Conservation (phyloP, 1,140 invertebrate species). For the Zaprionus africanus region DNA sequence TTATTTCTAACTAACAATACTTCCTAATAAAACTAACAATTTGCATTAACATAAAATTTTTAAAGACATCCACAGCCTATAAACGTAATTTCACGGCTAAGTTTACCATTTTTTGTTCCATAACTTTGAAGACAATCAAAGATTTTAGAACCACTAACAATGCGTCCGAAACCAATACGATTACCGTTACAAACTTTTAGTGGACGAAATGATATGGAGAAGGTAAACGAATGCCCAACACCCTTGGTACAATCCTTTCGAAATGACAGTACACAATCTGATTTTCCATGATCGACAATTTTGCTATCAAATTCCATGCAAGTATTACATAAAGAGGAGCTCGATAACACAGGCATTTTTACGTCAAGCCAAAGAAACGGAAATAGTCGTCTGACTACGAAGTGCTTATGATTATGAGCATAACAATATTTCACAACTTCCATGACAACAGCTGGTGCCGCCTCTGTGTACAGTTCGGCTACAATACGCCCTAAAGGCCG, state of each 20-base stretch:
- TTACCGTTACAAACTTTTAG: constrained; percentile 63
- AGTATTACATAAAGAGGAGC: constrained; percentile 34
- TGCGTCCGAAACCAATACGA: constrained; percentile 72
- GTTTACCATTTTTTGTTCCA: constrained; percentile 76
- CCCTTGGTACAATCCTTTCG: constrained; percentile 57
- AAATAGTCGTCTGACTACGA: constrained; percentile 59
- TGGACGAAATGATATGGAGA: constrained; percentile 70
- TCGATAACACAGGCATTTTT: constrained; percentile 36
- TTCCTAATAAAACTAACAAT: not conserved
- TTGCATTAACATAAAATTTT: not conserved
- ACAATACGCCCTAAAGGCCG: constrained; percentile 65
- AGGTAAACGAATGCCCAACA: constrained; percentile 50
- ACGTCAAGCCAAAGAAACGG: constrained; percentile 72
- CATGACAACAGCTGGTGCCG: constrained; percentile 67
- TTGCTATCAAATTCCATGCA: constrained; percentile 70
- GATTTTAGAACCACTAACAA: constrained; percentile 63
- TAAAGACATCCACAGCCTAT: constrained; percentile 51
- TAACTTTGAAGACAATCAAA: constrained; percentile 69
- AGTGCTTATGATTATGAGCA: constrained; percentile 34
- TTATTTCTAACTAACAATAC: too few species aligned
- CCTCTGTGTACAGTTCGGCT: constrained; percentile 71
- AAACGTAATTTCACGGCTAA: constrained; percentile 54
- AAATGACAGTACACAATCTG: constrained; percentile 65
- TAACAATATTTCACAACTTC: constrained; percentile 64
- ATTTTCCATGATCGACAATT: constrained; percentile 62